A percentile compares a stretch with the other conserved stretches of the same genome.
Conservation (phyloP, 2,113 vertebrate species). For the Myotis yumanensis region DNA sequence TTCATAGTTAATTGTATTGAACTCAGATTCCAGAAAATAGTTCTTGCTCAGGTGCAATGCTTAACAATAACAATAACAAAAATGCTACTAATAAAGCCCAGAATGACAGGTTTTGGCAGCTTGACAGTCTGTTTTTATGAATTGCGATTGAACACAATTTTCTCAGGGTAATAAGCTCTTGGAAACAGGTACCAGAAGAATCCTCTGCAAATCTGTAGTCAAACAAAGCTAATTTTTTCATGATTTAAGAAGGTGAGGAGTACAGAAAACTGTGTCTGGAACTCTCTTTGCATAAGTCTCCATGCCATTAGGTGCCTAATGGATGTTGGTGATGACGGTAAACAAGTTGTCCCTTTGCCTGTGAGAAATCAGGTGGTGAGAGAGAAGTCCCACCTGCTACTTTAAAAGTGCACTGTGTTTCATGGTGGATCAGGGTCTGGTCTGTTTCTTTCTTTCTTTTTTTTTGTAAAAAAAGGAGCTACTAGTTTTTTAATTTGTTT, state of each 20-base stretch:
- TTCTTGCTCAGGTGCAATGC: neutral
- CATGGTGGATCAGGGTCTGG: neutral
- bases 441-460: neutral
- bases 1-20: neutral
- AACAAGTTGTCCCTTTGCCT: neutral
- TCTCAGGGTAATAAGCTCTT: neutral
- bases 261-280: neutral
- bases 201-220: neutral
- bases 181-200: neutral
- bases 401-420: neutral
- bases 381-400: neutral
- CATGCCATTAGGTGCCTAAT: neutral
- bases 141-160: neutral
- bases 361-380: neutral
- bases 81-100: neutral
- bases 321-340: neutral
- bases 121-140: neutral
- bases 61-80: neutral
- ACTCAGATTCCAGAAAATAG: slow-evolving; percentile 1
- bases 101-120: neutral
- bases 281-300: neutral
- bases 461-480: neutral
- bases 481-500: neutral
- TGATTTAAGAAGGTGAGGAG: neutral
- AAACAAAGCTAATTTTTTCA: slow-evolving; percentile 4